A percentile compares a stretch with the other conserved stretches of the same genome.
Conservation (phyloP, 2,797 vertebrate genomes). For the Propithecus perrieri region DNA sequence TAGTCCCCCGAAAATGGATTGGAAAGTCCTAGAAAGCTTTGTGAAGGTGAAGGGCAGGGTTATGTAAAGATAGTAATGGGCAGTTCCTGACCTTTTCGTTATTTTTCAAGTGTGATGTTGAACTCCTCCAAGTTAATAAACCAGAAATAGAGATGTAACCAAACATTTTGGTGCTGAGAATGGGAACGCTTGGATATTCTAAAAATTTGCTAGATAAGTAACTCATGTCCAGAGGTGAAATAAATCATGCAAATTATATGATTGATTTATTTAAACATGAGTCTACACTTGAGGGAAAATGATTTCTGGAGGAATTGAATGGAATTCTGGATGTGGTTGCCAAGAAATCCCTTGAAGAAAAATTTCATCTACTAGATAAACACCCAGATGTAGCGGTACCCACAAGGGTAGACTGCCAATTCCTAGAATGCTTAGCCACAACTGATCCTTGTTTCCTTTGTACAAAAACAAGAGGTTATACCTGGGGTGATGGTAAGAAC, state of each 20-base stretch:
- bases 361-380: conserved; percentile 37
- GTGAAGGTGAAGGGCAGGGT: background rate
- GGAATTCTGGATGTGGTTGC: conserved; percentile 38
- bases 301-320: conserved; percentile 40
- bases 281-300: conserved; percentile 1
- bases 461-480: background rate
- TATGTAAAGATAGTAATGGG: conserved; percentile 37
- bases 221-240: conserved; percentile 52
- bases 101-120: conserved; percentile 51
- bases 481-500: background rate
- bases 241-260: conserved; percentile 47
- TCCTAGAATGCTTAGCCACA: background rate
- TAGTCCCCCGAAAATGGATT: background rate
- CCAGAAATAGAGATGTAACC: conserved; percentile 61
- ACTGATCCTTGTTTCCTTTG: background rate
- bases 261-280: conserved; percentile 57
- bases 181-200: conserved; percentile 51
- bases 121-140: conserved; percentile 62
- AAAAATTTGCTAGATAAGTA: conserved; percentile 73
- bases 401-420: background rate
- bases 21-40: conserved; percentile 28
- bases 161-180: conserved; percentile 36
- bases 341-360: conserved; percentile 57
- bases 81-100: conserved; percentile 50
- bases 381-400: background rate